These are phyloP conservation scores for Spondyliosoma cantharus DNA, from an alignment of 2,797 vertebrate genomes.

Conservation along the genomic window DNA sequence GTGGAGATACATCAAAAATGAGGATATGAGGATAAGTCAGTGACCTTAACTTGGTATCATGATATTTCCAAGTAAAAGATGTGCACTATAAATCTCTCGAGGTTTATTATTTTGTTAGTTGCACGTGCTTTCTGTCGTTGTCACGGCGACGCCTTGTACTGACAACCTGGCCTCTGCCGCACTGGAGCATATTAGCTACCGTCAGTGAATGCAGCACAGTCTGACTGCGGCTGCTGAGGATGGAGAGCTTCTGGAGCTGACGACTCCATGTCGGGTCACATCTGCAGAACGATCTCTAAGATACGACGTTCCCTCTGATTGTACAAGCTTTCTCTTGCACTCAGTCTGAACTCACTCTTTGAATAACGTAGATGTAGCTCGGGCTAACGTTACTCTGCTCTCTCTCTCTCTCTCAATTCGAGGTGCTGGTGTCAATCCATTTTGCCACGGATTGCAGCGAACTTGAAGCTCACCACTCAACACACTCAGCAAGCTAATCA, in stretches of 20 bases:
- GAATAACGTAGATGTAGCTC: not conserved
- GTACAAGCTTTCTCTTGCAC: not conserved
- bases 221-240: conserved; percentile 67
- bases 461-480: conserved; percentile 53
- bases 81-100: too few species aligned
- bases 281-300: conserved; percentile 52
- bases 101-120: not conserved
- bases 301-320: not conserved
- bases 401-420: conserved; percentile 8
- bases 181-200: conserved; percentile 44
- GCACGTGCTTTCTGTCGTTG: not conserved
- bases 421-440: conserved; percentile 48
- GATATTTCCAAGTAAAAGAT: not conserved
- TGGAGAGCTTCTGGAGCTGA: conserved; percentile 62
- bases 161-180: conserved; percentile 70
- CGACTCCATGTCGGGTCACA: conserved; percentile 69
- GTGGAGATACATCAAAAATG: not conserved
- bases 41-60: conserved; percentile 20
- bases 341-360: not conserved
- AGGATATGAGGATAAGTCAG: not conserved
- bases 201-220: conserved; percentile 42
- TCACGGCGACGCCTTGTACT: conserved; percentile 27
- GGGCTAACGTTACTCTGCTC: conserved; percentile 26
- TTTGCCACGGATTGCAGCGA: conserved; percentile 35
- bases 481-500: conserved; percentile 37